phyloP scores from a whole-genome alignment of 2,888 invertebrate genomes.

The Drosophila monieri region DNA sequence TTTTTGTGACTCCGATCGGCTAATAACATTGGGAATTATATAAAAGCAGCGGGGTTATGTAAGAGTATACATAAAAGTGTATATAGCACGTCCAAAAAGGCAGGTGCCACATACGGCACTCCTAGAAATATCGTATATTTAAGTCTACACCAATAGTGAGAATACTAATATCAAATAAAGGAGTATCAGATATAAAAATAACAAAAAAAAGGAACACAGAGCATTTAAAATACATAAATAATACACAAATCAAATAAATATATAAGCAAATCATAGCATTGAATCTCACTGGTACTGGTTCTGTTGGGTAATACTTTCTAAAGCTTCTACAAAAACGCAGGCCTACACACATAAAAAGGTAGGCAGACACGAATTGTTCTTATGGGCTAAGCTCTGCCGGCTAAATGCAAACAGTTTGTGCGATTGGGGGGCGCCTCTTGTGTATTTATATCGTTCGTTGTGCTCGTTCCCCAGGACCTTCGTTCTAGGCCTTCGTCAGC shows the following conservation, averaged over 20 bases:
- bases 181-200: constrained; percentile 30
- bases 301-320: constrained; percentile 61
- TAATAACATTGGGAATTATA: constrained; percentile 32
- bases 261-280: constrained; percentile 37
- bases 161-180: constrained; percentile 34
- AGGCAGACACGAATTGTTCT: constrained; percentile 5
- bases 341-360: constrained; percentile 28
- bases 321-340: constrained; percentile 45
- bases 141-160: constrained; percentile 51
- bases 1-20: neutral
- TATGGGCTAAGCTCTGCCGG: constrained; percentile 32
- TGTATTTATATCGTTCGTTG: constrained; percentile 35
- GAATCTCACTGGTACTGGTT: constrained; percentile 51
- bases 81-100: constrained; percentile 28
- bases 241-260: constrained; percentile 29
- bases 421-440: constrained; percentile 34
- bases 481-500: constrained; percentile 79
- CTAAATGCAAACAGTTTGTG: constrained; percentile 61
- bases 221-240: constrained; percentile 41
- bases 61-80: neutral
- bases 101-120: constrained; percentile 24
- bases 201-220: constrained; percentile 49
- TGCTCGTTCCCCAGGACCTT: neutral
- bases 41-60: constrained; percentile 10
- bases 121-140: constrained; percentile 42